These are phyloP conservation scores for Stegostoma tigrinum DNA, from an alignment of 2,113 vertebrate species.

Conservation along the genomic window DNA sequence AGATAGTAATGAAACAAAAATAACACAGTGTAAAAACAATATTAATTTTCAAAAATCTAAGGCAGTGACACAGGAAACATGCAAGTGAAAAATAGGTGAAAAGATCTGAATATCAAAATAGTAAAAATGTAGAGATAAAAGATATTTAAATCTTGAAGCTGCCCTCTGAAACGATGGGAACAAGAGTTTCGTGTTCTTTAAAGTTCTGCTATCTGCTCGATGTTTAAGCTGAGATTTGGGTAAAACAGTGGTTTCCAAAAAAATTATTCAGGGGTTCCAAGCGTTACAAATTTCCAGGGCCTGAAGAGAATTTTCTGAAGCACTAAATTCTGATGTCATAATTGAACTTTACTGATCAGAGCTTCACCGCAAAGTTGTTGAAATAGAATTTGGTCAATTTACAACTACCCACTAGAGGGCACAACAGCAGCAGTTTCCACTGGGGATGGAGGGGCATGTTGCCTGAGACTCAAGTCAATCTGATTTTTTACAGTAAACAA, in stretches of 20 bases:
- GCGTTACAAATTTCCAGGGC: neutral
- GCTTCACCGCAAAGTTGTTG: neutral
- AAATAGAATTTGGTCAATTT: neutral
- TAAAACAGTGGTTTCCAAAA: neutral
- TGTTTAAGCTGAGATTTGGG: neutral
- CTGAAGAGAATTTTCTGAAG: neutral
- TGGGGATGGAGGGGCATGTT: neutral
- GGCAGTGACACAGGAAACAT: neutral
- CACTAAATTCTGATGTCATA: neutral
- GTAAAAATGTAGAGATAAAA: neutral
- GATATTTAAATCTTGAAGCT: neutral
- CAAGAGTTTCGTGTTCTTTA: neutral
- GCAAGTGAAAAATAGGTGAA: neutral
- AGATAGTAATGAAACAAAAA: neutral
- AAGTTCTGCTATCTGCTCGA: neutral
- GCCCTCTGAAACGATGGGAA: neutral
- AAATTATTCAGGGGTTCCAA: neutral
- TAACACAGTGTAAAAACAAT: neutral
- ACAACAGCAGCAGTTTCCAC: neutral
- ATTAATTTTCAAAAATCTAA: neutral
- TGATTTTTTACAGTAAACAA: neutral
- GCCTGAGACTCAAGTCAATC: neutral
- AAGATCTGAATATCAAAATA: neutral
- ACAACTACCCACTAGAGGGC: neutral
- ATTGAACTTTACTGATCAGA: neutral